These are phyloP conservation scores for Patella ulyssiponensis DNA, from an alignment of 2,888 invertebrate species.

Conservation along the genomic window DNA sequence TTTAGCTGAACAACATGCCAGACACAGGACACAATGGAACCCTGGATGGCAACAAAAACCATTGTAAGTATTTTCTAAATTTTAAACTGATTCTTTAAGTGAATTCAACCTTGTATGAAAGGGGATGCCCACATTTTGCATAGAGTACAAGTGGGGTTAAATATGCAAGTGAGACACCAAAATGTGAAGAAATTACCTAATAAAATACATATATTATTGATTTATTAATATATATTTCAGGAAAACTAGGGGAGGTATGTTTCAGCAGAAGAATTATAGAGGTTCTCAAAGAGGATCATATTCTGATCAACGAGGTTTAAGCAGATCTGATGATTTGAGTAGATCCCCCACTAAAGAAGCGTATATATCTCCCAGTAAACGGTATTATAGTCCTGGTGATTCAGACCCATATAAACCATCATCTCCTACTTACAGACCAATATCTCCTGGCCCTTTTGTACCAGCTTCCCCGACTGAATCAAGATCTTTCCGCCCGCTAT, in stretches of 20 bases:
- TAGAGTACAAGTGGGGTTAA: too few species aligned
- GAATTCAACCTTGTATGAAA: too few species aligned
- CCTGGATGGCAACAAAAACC: conserved; percentile 35
- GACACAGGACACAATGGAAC: conserved; percentile 32
- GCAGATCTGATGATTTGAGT: not conserved
- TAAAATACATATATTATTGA: not conserved
- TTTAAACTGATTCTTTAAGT: too few species aligned
- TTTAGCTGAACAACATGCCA: conserved; percentile 35
- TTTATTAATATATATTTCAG: not conserved
- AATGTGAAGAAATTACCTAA: too few species aligned
- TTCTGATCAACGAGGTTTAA: not conserved
- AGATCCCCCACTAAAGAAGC: conserved; percentile 12
- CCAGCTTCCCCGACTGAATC: conserved; percentile 28
- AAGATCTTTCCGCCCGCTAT: conserved; percentile 8
- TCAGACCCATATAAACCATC: conserved; percentile 16
- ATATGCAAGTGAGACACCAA: too few species aligned
- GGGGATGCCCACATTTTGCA: too few species aligned
- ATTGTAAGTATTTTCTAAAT: conserved; percentile 28
- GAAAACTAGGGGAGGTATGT: not conserved
- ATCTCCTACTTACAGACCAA: conserved; percentile 36
- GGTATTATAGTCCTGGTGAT: conserved; percentile 4
- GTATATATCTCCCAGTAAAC: conserved; percentile 18
- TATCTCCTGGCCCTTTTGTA: conserved; percentile 42
- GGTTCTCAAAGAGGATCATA: not conserved
- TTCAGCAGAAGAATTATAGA: not conserved